Evolutionary conservation across 1,140 invertebrate species (phyloP).

Genomic region (Drosophila nigromelanica): DNA sequence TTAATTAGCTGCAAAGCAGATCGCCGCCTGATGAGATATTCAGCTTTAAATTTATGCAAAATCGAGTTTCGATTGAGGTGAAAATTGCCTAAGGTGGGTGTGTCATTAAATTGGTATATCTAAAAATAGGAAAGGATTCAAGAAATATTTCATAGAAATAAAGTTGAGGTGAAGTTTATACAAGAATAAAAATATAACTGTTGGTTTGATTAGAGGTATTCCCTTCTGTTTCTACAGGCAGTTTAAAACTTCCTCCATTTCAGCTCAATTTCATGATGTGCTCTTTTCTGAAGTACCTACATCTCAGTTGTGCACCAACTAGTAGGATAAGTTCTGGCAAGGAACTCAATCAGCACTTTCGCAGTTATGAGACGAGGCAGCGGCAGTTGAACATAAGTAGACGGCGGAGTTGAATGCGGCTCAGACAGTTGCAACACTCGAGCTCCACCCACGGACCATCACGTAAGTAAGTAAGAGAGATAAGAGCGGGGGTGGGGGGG

Average conservation of each 20-base stretch:
- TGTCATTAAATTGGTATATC: not conserved
- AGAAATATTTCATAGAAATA: no score
- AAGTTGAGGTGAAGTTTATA: no score
- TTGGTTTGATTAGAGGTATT: not conserved
- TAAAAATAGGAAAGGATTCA: no score
- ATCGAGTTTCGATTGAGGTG: not conserved
- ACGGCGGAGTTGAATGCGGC: constrained; percentile 8
- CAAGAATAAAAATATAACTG: no score
- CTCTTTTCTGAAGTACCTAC: constrained; percentile 6
- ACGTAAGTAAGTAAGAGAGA: constrained; percentile 17
- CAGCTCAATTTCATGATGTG: constrained; percentile 36
- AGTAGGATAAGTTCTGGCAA: constrained; percentile 34
- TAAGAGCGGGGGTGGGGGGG: not conserved
- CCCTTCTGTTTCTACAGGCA: not conserved
- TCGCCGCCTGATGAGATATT: constrained; percentile 21
- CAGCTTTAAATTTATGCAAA: constrained; percentile 15
- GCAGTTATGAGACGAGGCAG: constrained; percentile 39
- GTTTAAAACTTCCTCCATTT: no score
- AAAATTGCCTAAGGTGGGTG: not conserved
- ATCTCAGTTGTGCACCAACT: constrained; percentile 11
- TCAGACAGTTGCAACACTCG: constrained; percentile 26
- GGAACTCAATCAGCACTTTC: constrained; percentile 47
- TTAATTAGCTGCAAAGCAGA: constrained; percentile 44
- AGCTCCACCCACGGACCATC: constrained; percentile 32
- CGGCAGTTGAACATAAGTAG: constrained; percentile 15